These are phyloP conservation scores for Silurus glanis DNA, from an alignment of 2,113 vertebrate species.

Conservation along the genomic window DNA sequence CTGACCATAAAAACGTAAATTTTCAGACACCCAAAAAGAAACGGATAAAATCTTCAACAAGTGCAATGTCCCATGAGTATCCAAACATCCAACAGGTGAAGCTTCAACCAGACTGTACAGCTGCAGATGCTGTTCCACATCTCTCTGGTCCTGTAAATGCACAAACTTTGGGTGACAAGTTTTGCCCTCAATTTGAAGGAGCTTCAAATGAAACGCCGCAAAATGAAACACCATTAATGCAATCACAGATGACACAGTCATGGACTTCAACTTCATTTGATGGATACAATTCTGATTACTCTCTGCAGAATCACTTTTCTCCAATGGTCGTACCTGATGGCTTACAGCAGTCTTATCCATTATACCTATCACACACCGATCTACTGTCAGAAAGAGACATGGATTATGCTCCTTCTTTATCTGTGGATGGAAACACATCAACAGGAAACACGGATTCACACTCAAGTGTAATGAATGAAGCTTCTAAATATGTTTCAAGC, in stretches of 20 bases:
- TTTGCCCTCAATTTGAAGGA: slow-evolving; percentile 76
- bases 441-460: slow-evolving; percentile 66
- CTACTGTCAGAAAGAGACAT: slow-evolving; percentile 57
- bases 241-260: slow-evolving; percentile 66
- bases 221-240: slow-evolving; percentile 63
- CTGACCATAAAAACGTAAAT: slow-evolving; percentile 65
- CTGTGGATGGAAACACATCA: slow-evolving; percentile 53
- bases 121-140: slow-evolving; percentile 64
- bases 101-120: slow-evolving; percentile 60
- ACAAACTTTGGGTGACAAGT: slow-evolving; percentile 73
- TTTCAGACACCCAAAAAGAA: slow-evolving; percentile 64
- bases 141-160: slow-evolving; percentile 75
- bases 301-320: slow-evolving; percentile 67
- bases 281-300: slow-evolving; percentile 68
- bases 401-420: slow-evolving; percentile 62
- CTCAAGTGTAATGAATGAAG: slow-evolving; percentile 69
- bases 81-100: slow-evolving; percentile 62
- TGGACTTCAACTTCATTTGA: slow-evolving; percentile 70
- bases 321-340: slow-evolving; percentile 63
- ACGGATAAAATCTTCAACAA: slow-evolving; percentile 61
- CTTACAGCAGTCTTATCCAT: slow-evolving; percentile 48
- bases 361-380: slow-evolving; percentile 63
- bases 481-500: slow-evolving; percentile 76
- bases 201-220: slow-evolving; percentile 41
- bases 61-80: slow-evolving; percentile 63